phyloP scores from a whole-genome alignment of 2,113 vertebrate genomes.

The Dasyprocta punctata region DNA sequence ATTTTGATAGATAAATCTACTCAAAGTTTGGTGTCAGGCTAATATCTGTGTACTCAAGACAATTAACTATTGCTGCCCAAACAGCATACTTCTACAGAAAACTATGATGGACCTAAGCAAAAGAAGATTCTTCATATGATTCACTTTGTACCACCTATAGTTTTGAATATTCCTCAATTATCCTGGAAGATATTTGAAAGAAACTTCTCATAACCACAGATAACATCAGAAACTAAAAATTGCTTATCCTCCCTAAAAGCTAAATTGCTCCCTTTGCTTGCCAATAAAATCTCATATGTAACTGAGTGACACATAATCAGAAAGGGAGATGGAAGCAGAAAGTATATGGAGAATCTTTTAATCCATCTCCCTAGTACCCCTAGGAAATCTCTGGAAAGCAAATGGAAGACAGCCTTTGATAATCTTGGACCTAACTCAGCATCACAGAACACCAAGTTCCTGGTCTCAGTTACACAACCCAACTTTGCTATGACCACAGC shows the following conservation, averaged over 20 bases:
- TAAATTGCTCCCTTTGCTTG: background rate
- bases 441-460: background rate
- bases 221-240: background rate
- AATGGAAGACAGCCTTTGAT: background rate
- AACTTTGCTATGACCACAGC: background rate
- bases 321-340: background rate
- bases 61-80: background rate
- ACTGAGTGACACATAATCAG: background rate
- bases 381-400: background rate
- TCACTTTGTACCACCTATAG: background rate
- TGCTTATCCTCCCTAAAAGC: background rate
- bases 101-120: background rate
- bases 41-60: background rate
- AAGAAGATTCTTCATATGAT: background rate
- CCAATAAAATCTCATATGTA: background rate
- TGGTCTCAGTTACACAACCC: background rate
- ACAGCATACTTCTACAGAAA: background rate
- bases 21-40: background rate
- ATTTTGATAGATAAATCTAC: constrained; percentile 33
- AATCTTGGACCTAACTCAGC: background rate
- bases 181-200: background rate
- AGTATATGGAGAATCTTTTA: background rate
- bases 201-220: background rate
- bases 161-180: background rate
- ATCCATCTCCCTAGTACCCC: background rate